Conservation (phyloP, 2,888 invertebrate genomes). For the Molorchus minor region DNA sequence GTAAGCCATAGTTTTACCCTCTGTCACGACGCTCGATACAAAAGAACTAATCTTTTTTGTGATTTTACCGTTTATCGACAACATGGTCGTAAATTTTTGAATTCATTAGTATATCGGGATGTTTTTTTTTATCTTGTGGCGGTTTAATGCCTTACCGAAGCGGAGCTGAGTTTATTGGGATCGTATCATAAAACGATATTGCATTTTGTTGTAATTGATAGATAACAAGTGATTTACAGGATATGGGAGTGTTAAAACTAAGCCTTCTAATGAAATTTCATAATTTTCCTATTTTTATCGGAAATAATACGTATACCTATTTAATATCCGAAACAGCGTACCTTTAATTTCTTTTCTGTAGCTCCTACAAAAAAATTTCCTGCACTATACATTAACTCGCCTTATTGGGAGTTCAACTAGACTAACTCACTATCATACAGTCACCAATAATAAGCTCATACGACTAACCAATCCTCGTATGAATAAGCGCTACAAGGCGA, state of each 20-base stretch:
- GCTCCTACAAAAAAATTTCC: too few species aligned
- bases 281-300: not conserved
- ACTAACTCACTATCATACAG: too few species aligned
- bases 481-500: too few species aligned
- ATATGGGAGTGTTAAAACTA: not conserved
- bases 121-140: not conserved
- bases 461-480: too few species aligned
- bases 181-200: slow-evolving; percentile 1
- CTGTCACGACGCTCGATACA: not conserved
- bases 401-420: too few species aligned
- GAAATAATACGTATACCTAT: not conserved
- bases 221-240: slow-evolving; percentile 19
- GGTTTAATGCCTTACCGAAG: not conserved
- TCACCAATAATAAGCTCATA: too few species aligned
- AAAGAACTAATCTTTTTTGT: slow-evolving; percentile 6
- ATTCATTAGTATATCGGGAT: slow-evolving; percentile 11
- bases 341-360: too few species aligned
- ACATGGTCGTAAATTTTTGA: slow-evolving; percentile 15
- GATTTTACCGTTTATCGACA: slow-evolving; percentile 16
- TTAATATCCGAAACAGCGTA: not conserved
- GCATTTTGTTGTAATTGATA: slow-evolving; percentile 4
- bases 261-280: slow-evolving; percentile 11
- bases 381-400: too few species aligned
- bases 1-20: slow-evolving; percentile 38
- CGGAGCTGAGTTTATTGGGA: slow-evolving; percentile 13